Conservation (phyloP, 2,797 vertebrate genomes). For the Eulemur coronatus region DNA sequence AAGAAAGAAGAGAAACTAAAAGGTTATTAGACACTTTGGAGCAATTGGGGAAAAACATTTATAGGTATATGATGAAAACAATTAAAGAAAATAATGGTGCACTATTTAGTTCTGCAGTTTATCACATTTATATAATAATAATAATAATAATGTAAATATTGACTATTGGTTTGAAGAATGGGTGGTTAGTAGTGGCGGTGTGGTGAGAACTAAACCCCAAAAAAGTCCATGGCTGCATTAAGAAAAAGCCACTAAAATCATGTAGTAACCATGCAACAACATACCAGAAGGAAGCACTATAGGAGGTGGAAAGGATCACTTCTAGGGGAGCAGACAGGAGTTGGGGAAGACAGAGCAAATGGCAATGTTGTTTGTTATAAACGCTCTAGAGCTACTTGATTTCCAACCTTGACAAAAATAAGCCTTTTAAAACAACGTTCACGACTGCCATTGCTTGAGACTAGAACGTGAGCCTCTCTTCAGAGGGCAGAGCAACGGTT, state of each 20-base stretch:
- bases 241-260: neutral
- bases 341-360: neutral
- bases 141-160: neutral
- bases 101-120: neutral
- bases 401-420: neutral
- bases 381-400: neutral
- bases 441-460: neutral
- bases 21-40: neutral
- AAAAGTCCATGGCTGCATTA: neutral
- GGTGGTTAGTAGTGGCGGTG: rapidly evolving
- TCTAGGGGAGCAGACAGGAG: too few species aligned
- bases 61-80: neutral
- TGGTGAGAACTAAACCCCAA: neutral
- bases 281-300: neutral
- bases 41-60: neutral
- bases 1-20: neutral
- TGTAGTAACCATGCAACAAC: neutral
- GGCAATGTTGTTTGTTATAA: neutral
- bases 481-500: slow-evolving; percentile 56
- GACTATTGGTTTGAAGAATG: neutral
- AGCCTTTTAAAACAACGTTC: neutral
- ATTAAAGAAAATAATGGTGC: neutral
- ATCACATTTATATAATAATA: neutral
- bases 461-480: slow-evolving; percentile 39
- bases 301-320: neutral